A percentile compares a stretch with the other conserved stretches of the same genome.
Evolutionary conservation across 2,888 invertebrate species (phyloP).

Genomic region (Amphipyra tragopoginis): DNA sequence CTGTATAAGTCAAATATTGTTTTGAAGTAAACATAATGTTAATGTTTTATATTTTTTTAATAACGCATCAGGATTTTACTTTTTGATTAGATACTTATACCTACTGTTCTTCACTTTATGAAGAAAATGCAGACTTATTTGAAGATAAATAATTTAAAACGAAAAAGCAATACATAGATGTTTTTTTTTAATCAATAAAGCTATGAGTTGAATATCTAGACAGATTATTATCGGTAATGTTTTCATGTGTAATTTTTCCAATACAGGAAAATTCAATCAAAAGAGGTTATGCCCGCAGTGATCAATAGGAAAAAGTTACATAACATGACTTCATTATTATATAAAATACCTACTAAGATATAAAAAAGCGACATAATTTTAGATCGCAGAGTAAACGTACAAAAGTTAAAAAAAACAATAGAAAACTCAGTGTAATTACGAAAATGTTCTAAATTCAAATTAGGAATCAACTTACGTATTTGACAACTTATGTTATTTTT

Average conservation of each 20-base stretch:
- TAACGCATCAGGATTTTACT: too few species aligned
- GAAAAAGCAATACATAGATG: too few species aligned
- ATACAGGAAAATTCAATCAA: conserved; percentile 6
- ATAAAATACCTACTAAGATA: conserved; percentile 1
- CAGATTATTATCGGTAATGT: not conserved
- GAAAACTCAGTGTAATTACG: not conserved
- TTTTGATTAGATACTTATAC: too few species aligned
- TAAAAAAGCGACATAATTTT: not conserved
- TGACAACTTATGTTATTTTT: conserved; percentile 39
- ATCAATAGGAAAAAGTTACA: conserved; percentile 76
- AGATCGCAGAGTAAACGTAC: not conserved
- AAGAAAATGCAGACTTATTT: too few species aligned
- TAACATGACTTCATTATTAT: conserved; percentile 62
- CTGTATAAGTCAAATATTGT: too few species aligned
- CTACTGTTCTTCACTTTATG: too few species aligned
- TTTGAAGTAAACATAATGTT: too few species aligned
- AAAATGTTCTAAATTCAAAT: conserved; percentile 28
- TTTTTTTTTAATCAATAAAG: not conserved
- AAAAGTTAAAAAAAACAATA: conserved; percentile 11
- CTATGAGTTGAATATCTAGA: not conserved
- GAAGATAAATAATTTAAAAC: too few species aligned
- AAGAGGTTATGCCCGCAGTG: conserved; percentile 65
- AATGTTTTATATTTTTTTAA: too few species aligned
- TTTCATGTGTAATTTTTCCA: not conserved
- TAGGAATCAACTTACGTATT: conserved; percentile 42